phyloP scores from a whole-genome alignment of 1,140 invertebrate species.

The Armadillidium nasatum region DNA sequence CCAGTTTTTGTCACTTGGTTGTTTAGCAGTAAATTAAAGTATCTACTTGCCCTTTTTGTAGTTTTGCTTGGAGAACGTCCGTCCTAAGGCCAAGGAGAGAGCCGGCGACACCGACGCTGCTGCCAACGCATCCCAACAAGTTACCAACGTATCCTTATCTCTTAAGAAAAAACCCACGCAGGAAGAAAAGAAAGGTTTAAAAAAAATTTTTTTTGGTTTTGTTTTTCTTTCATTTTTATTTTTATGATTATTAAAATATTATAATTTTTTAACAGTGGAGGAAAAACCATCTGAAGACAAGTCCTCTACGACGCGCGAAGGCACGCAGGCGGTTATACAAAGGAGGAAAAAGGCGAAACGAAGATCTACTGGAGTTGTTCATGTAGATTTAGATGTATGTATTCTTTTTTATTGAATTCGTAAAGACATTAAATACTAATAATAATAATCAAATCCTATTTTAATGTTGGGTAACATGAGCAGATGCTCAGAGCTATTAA shows the following conservation, averaged over 20 bases:
- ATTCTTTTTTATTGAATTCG: constrained; percentile 7
- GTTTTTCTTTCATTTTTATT: background rate
- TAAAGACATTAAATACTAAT: too few species aligned
- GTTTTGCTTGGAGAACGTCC: constrained; percentile 45
- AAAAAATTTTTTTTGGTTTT: background rate
- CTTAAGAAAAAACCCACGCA: constrained; percentile 14
- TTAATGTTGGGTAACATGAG: too few species aligned
- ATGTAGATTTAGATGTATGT: constrained; percentile 57
- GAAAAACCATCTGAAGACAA: background rate
- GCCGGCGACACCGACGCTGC: background rate
- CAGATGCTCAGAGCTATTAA: too few species aligned
- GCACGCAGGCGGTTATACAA: constrained; percentile 46
- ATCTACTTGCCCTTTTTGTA: constrained; percentile 27
- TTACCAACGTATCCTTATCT: background rate
- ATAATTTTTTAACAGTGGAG: background rate
- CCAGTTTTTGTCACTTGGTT: background rate
- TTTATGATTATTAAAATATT: background rate
- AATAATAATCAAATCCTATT: too few species aligned
- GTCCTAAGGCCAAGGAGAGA: constrained; percentile 37
- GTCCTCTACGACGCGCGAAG: constrained; percentile 48
- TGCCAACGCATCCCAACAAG: background rate
- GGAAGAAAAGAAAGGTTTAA: constrained; percentile 23
- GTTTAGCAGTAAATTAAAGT: background rate
- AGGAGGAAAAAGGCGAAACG: constrained; percentile 49
- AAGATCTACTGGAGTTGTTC: constrained; percentile 47